These are phyloP conservation scores for Drosophila seclusa DNA, from an alignment of 2,888 invertebrate genomes.

Conservation along the genomic window DNA sequence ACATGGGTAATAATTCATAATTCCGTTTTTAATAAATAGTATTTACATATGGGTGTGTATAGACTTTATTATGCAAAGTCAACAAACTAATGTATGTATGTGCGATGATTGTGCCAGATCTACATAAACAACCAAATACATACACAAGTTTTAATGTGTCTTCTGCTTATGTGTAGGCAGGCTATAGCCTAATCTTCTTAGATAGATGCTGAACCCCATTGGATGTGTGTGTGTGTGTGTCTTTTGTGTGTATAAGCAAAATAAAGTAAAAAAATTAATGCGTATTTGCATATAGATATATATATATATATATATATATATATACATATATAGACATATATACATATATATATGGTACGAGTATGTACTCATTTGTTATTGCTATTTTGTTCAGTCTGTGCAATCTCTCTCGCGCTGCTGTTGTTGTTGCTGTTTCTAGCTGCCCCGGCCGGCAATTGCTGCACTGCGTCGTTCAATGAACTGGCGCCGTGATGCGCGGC, in stretches of 20 bases:
- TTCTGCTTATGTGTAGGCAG: constrained; percentile 37
- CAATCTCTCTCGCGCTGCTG: constrained; percentile 71
- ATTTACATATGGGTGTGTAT: constrained; percentile 17
- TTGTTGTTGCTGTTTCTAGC: constrained; percentile 7
- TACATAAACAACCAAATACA: constrained; percentile 15
- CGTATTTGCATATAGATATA: constrained; percentile 26
- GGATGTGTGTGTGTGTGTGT: constrained; percentile 46
- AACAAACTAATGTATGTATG: constrained; percentile 35
- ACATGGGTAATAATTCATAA: constrained; percentile 47
- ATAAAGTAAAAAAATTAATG: constrained; percentile 41
- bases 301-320: constrained; percentile 18
- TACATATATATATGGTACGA: constrained; percentile 7
- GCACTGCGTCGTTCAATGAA: constrained; percentile 75
- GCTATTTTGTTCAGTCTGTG: constrained; percentile 77
- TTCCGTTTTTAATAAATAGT: constrained; percentile 29
- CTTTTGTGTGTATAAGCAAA: constrained; percentile 61
- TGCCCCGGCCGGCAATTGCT: constrained; percentile 41
- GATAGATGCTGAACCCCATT: constrained; percentile 76
- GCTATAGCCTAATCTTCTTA: constrained; percentile 67
- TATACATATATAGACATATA: constrained; percentile 12
- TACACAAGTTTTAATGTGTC: constrained; percentile 28
- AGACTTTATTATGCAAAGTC: constrained; percentile 45
- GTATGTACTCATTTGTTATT: constrained; percentile 49
- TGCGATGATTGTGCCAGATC: constrained; percentile 34
- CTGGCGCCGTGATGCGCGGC: constrained; percentile 78